Conservation (phyloP, 1,140 invertebrate genomes). For the Trinorchestia longiramus region DNA sequence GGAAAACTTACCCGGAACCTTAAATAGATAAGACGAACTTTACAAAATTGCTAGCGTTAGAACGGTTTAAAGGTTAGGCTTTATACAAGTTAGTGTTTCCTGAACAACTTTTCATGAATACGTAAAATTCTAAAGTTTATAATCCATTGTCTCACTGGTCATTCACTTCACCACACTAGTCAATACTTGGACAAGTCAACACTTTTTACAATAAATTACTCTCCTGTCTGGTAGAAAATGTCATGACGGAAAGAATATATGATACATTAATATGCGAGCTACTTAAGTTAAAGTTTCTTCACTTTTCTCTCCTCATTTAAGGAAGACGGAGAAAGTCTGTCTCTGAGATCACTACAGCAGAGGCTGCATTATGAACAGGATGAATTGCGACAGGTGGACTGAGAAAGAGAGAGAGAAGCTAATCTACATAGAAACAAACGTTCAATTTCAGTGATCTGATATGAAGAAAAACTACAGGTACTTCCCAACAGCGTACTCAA, state of each 20-base stretch:
- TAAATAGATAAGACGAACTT: not conserved
- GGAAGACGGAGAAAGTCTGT: not conserved
- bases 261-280: not conserved
- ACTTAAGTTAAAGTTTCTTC: slow-evolving; percentile 9
- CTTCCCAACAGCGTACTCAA: not conserved
- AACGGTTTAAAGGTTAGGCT: not conserved
- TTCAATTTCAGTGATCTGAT: not conserved
- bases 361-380: not conserved
- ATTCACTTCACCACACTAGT: not conserved
- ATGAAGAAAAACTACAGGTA: not conserved
- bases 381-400: not conserved
- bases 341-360: not conserved
- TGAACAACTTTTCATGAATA: not conserved
- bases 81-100: not conserved
- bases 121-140: slow-evolving; percentile 1
- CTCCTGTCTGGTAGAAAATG: not conserved
- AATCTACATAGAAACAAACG: not conserved
- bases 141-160: not conserved
- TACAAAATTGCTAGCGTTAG: not conserved
- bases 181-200: not conserved
- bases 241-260: slow-evolving; percentile 6
- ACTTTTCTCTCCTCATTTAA: not conserved
- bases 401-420: not conserved
- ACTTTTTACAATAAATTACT: slow-evolving; percentile 11
- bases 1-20: not conserved